A percentile compares a stretch with the other conserved stretches of the same genome.
These are phyloP conservation scores for Chymomyza costata DNA, from an alignment of 1,140 invertebrate genomes.

Conservation along the genomic window DNA sequence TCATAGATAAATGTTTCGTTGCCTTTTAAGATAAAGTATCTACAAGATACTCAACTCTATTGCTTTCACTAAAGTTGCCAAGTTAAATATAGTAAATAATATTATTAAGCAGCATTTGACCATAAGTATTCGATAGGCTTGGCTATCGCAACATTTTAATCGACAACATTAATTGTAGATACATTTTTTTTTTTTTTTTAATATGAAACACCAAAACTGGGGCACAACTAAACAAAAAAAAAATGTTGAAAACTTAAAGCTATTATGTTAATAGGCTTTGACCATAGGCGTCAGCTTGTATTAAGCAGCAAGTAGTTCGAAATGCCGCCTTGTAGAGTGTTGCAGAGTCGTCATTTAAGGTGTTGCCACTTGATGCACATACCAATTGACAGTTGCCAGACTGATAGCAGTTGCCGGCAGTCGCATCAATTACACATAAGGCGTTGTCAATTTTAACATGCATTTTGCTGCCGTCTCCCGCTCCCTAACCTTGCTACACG, in stretches of 20 bases:
- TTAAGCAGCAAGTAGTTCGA: no score
- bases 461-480: conserved; percentile 1
- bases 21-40: no score
- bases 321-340: no score
- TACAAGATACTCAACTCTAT: conserved; percentile 59
- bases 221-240: conserved; percentile 16
- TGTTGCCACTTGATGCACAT: conserved; percentile 34
- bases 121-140: conserved; percentile 45
- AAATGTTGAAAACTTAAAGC: conserved; percentile 3
- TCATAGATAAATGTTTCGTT: conserved; percentile 45
- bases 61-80: conserved; percentile 2
- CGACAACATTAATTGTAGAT: conserved; percentile 69
- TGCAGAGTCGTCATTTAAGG: conserved; percentile 58
- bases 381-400: conserved; percentile 66
- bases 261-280: conserved; percentile 48
- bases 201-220: conserved; percentile 31
- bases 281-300: conserved; percentile 62
- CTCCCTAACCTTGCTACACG: no score
- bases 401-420: no score
- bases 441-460: conserved; percentile 12
- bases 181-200: no score
- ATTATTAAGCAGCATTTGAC: conserved; percentile 37
- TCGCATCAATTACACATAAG: no score
- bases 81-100: conserved; percentile 54
- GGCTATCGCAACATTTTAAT: conserved; percentile 61